These are phyloP conservation scores for Psophia crepitans DNA, from an alignment of 2,113 vertebrate species.

Conservation along the genomic window DNA sequence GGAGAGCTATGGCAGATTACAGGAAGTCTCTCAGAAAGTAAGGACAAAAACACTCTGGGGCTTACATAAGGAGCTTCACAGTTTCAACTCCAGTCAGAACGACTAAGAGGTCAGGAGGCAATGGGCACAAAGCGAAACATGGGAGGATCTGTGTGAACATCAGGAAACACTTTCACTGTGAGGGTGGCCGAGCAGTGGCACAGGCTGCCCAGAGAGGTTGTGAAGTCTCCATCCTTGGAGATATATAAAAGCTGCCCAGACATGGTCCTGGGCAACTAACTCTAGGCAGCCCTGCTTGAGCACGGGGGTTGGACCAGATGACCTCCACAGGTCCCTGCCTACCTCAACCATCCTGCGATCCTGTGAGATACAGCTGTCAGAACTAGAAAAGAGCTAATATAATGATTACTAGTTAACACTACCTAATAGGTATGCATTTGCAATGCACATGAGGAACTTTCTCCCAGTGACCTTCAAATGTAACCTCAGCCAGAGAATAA, in stretches of 20 bases:
- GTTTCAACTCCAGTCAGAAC: background rate
- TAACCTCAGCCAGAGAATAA: background rate
- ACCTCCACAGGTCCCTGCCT: background rate
- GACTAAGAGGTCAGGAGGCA: background rate
- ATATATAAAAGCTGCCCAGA: background rate
- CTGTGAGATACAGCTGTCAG: background rate
- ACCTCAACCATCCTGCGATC: background rate
- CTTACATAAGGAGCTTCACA: background rate
- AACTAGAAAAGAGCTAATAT: background rate
- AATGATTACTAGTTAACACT: background rate
- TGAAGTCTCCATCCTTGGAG: background rate
- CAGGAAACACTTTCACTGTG: background rate
- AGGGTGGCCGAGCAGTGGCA: background rate
- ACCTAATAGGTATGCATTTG: slow-evolving; percentile 16
- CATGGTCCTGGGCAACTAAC: background rate
- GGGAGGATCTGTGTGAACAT: background rate
- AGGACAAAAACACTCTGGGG: background rate
- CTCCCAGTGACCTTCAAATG: slow-evolving; percentile 32
- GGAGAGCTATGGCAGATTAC: background rate
- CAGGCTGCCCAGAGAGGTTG: background rate
- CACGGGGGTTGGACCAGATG: background rate
- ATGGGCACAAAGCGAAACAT: background rate
- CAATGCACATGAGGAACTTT: slow-evolving; percentile 27
- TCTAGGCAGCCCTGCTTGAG: background rate
- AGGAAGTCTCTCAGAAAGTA: background rate